These are phyloP conservation scores for Numida meleagris DNA, from an alignment of 2,113 vertebrate genomes.

Conservation along the genomic window DNA sequence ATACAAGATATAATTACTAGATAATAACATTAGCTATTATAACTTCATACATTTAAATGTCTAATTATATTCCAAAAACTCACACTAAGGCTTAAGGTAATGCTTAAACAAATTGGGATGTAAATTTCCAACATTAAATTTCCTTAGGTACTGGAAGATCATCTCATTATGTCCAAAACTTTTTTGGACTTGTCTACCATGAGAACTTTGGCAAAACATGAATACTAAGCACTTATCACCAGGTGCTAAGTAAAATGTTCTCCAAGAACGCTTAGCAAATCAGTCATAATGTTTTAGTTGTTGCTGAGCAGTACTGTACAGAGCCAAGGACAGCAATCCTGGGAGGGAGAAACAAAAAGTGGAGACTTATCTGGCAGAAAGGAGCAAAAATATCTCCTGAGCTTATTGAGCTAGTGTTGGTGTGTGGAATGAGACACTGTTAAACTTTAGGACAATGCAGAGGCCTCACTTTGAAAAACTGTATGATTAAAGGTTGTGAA, in stretches of 20 bases:
- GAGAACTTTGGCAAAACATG: background rate
- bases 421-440: background rate
- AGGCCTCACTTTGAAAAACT: background rate
- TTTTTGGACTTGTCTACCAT: background rate
- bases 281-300: background rate
- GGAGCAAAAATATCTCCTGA: background rate
- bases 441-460: background rate
- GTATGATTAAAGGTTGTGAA: background rate
- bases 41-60: background rate
- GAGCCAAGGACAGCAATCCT: background rate
- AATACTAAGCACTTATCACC: background rate
- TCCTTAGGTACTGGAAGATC: background rate
- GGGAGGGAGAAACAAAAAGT: background rate
- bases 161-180: background rate
- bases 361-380: background rate
- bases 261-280: background rate
- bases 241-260: background rate
- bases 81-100: background rate
- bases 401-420: accelerated
- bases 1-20: background rate
- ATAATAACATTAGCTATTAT: background rate
- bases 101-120: background rate
- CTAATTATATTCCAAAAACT: background rate
- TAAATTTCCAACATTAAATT: background rate
- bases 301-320: background rate